These are phyloP conservation scores for Agapetus fuscipes DNA, from an alignment of 2,888 invertebrate species.

Conservation along the genomic window DNA sequence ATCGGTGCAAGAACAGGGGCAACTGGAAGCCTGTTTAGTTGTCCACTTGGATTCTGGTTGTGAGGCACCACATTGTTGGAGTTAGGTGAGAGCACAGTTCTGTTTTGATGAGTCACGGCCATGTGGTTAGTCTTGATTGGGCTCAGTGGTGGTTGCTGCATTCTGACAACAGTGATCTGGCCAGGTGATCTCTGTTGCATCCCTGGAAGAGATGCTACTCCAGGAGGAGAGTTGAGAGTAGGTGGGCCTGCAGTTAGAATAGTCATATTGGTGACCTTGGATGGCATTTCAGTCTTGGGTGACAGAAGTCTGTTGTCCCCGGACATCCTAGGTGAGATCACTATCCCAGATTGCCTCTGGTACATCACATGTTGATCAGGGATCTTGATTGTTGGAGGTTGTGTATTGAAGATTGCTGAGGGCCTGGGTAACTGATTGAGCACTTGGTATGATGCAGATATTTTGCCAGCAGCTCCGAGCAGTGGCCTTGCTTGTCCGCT, in stretches of 20 bases:
- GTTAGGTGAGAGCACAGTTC: constrained; percentile 39
- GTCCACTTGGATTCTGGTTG: constrained; percentile 37
- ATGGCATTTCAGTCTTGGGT: constrained; percentile 37
- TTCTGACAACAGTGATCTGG: constrained; percentile 43
- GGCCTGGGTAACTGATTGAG: constrained; percentile 37
- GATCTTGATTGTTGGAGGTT: constrained; percentile 57
- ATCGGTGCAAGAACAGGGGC: constrained; percentile 48
- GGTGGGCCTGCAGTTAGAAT: constrained; percentile 36
- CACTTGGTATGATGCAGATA: constrained; percentile 38
- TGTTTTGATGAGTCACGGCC: constrained; percentile 29
- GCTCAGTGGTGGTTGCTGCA: constrained; percentile 41
- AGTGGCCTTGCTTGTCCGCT: constrained; percentile 32
- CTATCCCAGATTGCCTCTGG: constrained; percentile 39
- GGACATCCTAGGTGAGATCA: constrained; percentile 37
- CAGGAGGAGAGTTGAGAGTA: constrained; percentile 30
- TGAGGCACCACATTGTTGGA: constrained; percentile 41
- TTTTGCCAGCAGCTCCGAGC: constrained; percentile 29
- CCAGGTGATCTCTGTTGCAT: constrained; percentile 37
- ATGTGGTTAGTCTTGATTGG: constrained; percentile 40
- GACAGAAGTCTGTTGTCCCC: constrained; percentile 37
- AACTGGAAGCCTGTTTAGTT: constrained; percentile 47
- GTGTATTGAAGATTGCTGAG: constrained; percentile 40
- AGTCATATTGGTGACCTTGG: constrained; percentile 36
- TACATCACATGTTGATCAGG: constrained; percentile 46
- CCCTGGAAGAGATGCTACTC: constrained; percentile 34